Base-by-base conservation (phyloP, 2,113 vertebrate genomes). In the Cyprinodon tularosa region DNA sequence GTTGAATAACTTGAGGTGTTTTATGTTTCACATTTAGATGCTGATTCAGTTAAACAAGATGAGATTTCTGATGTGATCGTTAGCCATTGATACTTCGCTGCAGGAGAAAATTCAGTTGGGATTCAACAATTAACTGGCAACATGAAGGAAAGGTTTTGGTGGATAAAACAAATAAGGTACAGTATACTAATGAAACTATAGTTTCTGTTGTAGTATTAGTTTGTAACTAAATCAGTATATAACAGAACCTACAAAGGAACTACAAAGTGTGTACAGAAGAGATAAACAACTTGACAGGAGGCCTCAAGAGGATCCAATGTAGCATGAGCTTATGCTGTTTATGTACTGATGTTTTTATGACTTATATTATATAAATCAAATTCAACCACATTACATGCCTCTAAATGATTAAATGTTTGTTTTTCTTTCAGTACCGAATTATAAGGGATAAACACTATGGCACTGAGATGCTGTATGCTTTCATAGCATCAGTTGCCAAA, bases 41-140 rank as follows among this genome's bases (percentile, higher is more conserved):
- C 2, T 0, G 12, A 9, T 0, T 2, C 0, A 1, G 3, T 1
- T 68, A 14, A 9, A 37, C 8, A 48, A 1, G 36, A 74, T 20
- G 82, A 86, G 22, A 53, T 77, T 72, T 81, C 62, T 17, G 64
- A 66, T 15, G 48, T 92, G 48, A 88, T 69, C 2, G 88, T 36
- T 76, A 91, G 45, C 20, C 93, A 70, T 69, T 95, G 48, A 65
- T 92, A 44, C 91, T 95, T 38, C 87, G 89, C 66, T 92, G 92
- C 74, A 57, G 62, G 59, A 20, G 3, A 0, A 0, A 0, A 29
- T 29, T 29, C 29, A 29, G 1, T 0, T 0, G 0, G 0, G 1
- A 1, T 0, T 1, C 0, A 0, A 0, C 0, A 1, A 12, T 9
- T 8, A n/a, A 3, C 20, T 93, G 92, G 91, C 68, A 80, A 17